Conservation (phyloP, 1,140 invertebrate species). For the Atta texana region DNA sequence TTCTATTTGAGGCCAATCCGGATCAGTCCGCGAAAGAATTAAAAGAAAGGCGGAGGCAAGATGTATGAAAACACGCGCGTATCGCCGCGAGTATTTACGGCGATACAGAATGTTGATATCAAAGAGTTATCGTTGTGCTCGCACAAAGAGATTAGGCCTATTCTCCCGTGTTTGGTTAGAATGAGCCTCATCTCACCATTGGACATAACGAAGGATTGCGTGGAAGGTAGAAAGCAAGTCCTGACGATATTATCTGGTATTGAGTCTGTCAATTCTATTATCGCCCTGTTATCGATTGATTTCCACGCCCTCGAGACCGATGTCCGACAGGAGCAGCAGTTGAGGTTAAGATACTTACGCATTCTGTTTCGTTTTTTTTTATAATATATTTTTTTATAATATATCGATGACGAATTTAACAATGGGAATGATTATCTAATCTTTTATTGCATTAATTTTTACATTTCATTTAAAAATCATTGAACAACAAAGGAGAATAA, state of each 20-base stretch:
- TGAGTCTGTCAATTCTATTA: slow-evolving; percentile 97
- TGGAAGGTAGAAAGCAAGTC: slow-evolving; percentile 94
- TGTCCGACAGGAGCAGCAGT: slow-evolving; percentile 96
- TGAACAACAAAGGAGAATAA: too few relatives aligned
- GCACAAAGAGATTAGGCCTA: slow-evolving; percentile 93
- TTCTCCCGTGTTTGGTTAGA: slow-evolving; percentile 96
- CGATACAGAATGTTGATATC: slow-evolving; percentile 93
- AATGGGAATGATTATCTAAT: too few relatives aligned
- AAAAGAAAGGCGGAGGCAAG: background rate
- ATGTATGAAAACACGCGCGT: slow-evolving; percentile 84
- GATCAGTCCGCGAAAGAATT: background rate
- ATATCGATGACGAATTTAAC: background rate
- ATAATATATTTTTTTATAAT: too few relatives aligned
- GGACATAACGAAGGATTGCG: slow-evolving; percentile 94
- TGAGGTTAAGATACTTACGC: slow-evolving; percentile 88
- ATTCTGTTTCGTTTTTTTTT: slow-evolving; percentile 13
- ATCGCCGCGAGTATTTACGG: slow-evolving; percentile 89
- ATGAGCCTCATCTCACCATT: slow-evolving; percentile 96
- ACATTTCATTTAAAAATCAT: too few relatives aligned
- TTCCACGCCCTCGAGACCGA: slow-evolving; percentile 97
- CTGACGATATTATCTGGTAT: slow-evolving; percentile 95
- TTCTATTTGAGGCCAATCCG: too few relatives aligned
- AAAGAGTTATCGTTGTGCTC: slow-evolving; percentile 89
- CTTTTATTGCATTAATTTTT: too few relatives aligned
- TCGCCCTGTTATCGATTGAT: slow-evolving; percentile 96